phyloP scores from a whole-genome alignment of 2,797 vertebrate genomes.

The Acomys russatus region DNA sequence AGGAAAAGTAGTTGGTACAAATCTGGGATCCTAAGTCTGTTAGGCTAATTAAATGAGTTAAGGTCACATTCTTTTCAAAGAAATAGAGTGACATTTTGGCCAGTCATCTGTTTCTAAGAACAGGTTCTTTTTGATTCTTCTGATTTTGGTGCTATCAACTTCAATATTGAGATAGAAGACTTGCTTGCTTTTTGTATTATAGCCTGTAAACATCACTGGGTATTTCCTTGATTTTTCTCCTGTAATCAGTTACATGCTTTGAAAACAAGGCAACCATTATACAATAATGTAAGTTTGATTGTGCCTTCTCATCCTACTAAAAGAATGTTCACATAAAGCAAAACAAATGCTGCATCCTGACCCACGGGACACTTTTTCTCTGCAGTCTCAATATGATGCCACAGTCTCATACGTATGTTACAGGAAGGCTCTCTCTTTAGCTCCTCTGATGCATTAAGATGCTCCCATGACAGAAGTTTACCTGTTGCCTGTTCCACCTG shows the following conservation, averaged over 20 bases:
- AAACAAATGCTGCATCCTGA: background rate
- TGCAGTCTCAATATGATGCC: background rate
- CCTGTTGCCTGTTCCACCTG: background rate
- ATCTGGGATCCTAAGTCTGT: background rate
- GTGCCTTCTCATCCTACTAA: background rate
- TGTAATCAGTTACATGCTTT: background rate
- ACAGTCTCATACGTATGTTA: background rate
- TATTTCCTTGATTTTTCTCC: background rate
- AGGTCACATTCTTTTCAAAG: background rate
- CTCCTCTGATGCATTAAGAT: background rate
- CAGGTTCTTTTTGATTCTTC: slow-evolving; percentile 12
- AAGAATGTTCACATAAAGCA: background rate
- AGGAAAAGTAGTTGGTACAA: background rate
- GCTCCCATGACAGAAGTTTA: background rate
- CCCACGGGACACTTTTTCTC: background rate
- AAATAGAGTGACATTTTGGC: background rate
- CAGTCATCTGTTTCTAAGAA: background rate
- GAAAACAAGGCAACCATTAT: background rate
- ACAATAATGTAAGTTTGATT: background rate
- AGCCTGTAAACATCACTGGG: background rate
- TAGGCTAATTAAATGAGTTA: background rate
- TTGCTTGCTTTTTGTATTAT: background rate
- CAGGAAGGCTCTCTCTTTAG: background rate
- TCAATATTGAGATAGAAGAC: background rate
- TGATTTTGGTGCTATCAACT: background rate